Percentiles rank a stretch among this genome's conserved stretches.
These are phyloP conservation scores for Tetragnatha versicolor DNA, from an alignment of 1,140 invertebrate species.

Conservation along the genomic window DNA sequence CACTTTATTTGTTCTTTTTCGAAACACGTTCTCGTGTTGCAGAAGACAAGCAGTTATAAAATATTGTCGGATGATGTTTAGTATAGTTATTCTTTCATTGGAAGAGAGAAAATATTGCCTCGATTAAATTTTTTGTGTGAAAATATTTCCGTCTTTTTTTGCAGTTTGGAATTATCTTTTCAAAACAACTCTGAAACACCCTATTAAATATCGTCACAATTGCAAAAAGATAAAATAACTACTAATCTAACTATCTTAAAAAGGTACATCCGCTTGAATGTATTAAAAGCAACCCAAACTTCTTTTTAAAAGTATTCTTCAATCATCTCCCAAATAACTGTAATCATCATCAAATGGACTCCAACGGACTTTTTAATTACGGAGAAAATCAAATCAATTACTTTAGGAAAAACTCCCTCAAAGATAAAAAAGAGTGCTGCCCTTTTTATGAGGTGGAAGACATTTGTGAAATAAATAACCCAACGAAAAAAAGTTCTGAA, in stretches of 20 bases:
- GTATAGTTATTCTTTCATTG: too few species aligned
- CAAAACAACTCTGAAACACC: not conserved
- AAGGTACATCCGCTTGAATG: too few species aligned
- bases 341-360: not conserved
- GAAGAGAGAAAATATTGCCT: too few species aligned
- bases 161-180: not conserved
- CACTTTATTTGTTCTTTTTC: too few species aligned
- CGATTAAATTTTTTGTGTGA: not conserved
- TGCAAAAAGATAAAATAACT: not conserved
- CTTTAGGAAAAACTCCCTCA: not conserved
- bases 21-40: too few species aligned
- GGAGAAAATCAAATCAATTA: slow-evolving; percentile 6
- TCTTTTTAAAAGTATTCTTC: too few species aligned
- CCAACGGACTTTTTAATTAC: not conserved
- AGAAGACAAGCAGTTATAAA: too few species aligned
- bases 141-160: not conserved
- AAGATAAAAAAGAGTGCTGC: too few species aligned
- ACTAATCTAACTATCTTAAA: not conserved
- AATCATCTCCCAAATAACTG: not conserved
- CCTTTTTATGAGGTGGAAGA: not conserved
- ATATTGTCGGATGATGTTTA: too few species aligned
- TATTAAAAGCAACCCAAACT: too few species aligned
- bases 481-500: not conserved
- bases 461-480: too few species aligned
- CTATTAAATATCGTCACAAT: not conserved